Conservation (phyloP, 2,888 invertebrate species). For the Chloromyia formosa region DNA sequence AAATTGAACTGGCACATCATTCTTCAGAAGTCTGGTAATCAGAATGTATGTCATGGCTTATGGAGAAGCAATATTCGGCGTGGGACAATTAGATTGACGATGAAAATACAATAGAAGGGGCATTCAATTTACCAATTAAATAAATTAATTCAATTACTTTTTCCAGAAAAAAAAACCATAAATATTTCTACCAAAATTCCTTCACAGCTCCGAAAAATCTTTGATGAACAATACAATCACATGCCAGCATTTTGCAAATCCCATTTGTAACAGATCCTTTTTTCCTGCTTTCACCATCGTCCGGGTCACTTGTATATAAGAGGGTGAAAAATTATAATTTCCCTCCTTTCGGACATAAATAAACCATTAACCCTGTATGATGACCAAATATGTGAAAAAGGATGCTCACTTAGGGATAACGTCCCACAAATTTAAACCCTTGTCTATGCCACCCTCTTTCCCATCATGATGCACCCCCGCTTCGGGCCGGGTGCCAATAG, state of each 20-base stretch:
- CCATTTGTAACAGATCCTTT: slow-evolving; percentile 11
- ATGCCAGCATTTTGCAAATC: not conserved
- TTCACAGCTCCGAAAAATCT: too few species aligned
- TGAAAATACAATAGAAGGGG: too few species aligned
- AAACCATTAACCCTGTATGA: slow-evolving; percentile 48
- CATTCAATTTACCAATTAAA: too few species aligned
- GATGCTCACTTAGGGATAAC: slow-evolving; percentile 50
- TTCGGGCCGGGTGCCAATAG: not conserved
- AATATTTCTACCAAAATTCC: too few species aligned
- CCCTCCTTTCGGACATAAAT: slow-evolving; percentile 45
- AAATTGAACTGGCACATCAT: too few species aligned
- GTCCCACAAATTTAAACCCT: slow-evolving; percentile 45
- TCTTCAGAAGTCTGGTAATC: too few species aligned
- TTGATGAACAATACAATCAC: not conserved
- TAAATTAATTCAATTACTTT: too few species aligned
- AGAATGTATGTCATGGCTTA: too few species aligned
- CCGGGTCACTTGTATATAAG: slow-evolving; percentile 7
- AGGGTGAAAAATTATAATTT: slow-evolving; percentile 45
- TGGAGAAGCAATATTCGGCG: too few species aligned
- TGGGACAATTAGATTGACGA: too few species aligned
- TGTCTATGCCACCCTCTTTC: slow-evolving; percentile 24
- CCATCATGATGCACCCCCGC: not conserved
- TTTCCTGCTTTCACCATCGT: not conserved
- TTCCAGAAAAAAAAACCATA: too few species aligned
- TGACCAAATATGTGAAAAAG: slow-evolving; percentile 49